Base-by-base conservation (phyloP, 2,113 vertebrate genomes). In the Anolis carolinensis region DNA sequence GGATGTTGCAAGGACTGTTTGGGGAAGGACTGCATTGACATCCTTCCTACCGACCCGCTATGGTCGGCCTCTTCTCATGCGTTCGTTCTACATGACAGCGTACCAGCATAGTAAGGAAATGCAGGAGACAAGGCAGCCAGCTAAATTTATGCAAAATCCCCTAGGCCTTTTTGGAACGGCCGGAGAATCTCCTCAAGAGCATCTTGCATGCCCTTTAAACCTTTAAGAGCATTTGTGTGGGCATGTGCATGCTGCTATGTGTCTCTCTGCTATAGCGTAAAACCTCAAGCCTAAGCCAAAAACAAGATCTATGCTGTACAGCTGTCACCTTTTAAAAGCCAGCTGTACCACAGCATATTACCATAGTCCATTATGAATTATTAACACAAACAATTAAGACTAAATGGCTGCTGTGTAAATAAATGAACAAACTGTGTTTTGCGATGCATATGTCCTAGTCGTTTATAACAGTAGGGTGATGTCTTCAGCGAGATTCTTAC, bases 321-420 rank as follows among this genome's bases (percentile, higher is more conserved):
- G 83, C 48, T 74, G 25, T 74, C 86, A 16, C 70, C 79, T 76
- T 59, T 82, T 89, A 88, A 67, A 67, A 81, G 23, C 85, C 39
- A 85, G 32, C 76, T 82, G 59, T 6, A 25, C 21, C 14, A 18
- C 62, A 68, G 10, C 39, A 27, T 13, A 39, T 78, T 62, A 87
- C 71, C 32, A 44, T 87, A 39, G 79, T 88, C 72, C 75, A 67
- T 84, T 87, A 65, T 2, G 63, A 83, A 90, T 90, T 89, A 87
- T 67, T 79, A 20, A 81, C 84, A 89, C 68, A 68, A 55, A 52
- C 59, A 82, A 34, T 36, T 21, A 48, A 63, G 79, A 89, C 85
- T 85, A 77, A 71, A 50, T 59, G 70, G 21, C 81, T 88, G 34
- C 92, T 93, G 87, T 85, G 91, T 71, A 86, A 87, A 87, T 84